A percentile compares a stretch with the other conserved stretches of the same genome.
Conservation (phyloP, 2,113 vertebrate genomes). For the Pedetes capensis region DNA sequence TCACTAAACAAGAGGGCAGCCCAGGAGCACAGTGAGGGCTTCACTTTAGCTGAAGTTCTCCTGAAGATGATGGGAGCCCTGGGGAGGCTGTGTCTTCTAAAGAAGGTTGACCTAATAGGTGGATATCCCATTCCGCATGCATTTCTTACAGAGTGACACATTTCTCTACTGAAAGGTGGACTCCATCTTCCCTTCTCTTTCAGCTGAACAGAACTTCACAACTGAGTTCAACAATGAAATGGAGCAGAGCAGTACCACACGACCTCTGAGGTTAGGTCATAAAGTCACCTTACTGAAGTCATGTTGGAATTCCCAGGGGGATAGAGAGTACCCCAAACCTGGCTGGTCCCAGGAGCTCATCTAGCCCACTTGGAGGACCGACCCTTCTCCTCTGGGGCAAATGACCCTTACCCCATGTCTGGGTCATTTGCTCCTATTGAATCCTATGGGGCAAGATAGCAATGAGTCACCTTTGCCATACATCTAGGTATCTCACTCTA, state of each 20-base stretch:
- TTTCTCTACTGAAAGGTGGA: background rate
- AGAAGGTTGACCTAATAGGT: background rate
- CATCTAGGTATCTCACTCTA: no score
- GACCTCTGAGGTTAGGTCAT: background rate
- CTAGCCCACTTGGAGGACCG: no score
- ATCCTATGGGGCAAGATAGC: no score
- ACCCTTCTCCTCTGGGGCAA: no score
- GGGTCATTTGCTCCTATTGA: no score
- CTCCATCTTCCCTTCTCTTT: background rate
- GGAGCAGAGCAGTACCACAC: background rate
- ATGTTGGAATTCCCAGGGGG: no score
- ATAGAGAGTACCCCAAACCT: no score
- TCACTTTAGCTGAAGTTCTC: background rate
- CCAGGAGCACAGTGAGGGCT: background rate
- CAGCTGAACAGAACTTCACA: background rate
- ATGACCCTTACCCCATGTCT: no score
- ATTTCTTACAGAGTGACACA: background rate
- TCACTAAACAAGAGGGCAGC: background rate
- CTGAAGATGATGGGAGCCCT: fast-evolving
- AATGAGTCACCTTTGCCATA: no score
- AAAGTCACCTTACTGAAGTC: no score
- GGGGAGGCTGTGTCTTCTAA: background rate
- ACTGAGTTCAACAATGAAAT: background rate
- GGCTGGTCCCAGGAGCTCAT: no score
- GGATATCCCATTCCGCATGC: background rate